phyloP scores from a whole-genome alignment of 2,113 vertebrate genomes.

The Megaceryle torquata region DNA sequence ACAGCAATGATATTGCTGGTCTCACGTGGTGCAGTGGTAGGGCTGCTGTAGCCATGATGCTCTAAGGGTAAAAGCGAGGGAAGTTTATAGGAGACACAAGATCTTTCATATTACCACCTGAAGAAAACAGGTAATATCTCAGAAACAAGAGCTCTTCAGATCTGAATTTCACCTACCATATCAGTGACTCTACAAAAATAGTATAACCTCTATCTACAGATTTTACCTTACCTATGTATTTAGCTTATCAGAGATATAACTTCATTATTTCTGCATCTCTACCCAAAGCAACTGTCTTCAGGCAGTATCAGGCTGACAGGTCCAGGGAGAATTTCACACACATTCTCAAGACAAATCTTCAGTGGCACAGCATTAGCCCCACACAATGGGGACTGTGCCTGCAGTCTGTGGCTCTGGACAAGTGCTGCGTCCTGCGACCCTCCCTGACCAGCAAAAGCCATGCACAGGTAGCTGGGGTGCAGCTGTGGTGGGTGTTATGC shows the following conservation, averaged over 20 bases:
- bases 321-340: background rate
- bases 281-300: background rate
- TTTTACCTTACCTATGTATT: background rate
- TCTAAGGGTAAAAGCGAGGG: background rate
- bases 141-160: background rate
- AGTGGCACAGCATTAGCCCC: background rate
- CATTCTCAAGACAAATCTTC: background rate
- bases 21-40: fast-evolving
- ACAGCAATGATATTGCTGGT: fast-evolving
- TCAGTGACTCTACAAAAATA: background rate
- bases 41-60: background rate
- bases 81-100: background rate
- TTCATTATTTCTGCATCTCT: background rate
- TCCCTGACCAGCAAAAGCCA: background rate
- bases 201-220: background rate
- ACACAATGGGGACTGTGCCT: fast-evolving
- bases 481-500: background rate
- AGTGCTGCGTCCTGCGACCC: background rate
- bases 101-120: background rate
- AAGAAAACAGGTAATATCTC: background rate
- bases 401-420: background rate
- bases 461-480: background rate
- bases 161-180: background rate
- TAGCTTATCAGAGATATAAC: background rate
- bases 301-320: background rate